These are phyloP conservation scores for Chondrilla cf. caribensis DNA, from an alignment of 37 sponge, comb jelly and placozoan genomes.

Conservation along the genomic window DNA sequence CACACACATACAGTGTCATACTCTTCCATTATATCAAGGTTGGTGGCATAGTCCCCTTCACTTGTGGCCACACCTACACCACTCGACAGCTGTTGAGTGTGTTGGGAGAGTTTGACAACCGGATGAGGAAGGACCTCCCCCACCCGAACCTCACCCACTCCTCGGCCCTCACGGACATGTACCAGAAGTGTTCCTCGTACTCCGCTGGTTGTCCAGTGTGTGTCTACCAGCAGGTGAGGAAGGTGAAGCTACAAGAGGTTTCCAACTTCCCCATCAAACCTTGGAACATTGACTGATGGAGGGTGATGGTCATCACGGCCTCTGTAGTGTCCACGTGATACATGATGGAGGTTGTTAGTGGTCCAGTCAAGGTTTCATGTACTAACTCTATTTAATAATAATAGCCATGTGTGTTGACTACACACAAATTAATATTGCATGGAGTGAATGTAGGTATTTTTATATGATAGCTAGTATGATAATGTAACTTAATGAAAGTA, in stretches of 20 bases:
- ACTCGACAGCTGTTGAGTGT: constrained; percentile 35
- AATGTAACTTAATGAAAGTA: no score
- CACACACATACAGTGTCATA: not conserved
- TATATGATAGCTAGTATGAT: no score
- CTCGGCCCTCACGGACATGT: no score
- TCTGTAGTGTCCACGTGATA: no score
- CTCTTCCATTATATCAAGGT: not conserved
- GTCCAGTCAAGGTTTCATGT: no score
- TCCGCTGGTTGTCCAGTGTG: constrained; percentile 62
- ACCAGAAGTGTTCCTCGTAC: not conserved
- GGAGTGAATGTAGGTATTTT: no score
- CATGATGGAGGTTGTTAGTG: no score
- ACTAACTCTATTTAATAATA: no score
- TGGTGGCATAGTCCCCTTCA: constrained; percentile 41
- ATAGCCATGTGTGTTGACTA: no score
- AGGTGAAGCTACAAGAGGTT: constrained; percentile 42
- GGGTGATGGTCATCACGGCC: no score
- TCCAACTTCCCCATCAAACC: constrained; percentile 55
- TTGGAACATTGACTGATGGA: constrained; percentile 43
- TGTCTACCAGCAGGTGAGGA: constrained; percentile 59
- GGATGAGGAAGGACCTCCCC: constrained; percentile 29
- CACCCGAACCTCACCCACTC: no score
- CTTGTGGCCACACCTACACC: constrained; percentile 63
- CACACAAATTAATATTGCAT: no score
- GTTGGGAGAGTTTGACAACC: constrained; percentile 47